Conservation (phyloP, 2,888 invertebrate species). For the Xestia sexstrigata region DNA sequence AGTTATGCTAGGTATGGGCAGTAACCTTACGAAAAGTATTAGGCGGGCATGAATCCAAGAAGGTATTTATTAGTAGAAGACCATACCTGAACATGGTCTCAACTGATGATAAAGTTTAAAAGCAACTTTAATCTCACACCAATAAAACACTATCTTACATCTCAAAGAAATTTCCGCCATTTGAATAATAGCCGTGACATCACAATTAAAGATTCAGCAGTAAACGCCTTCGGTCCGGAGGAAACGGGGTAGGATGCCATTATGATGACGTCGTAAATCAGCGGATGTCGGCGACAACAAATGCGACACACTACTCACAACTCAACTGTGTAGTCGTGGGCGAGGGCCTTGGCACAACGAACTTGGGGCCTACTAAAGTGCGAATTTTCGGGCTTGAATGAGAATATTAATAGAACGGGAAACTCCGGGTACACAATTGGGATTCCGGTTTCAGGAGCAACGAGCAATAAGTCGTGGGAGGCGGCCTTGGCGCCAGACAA, state of each 20-base stretch:
- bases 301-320: slow-evolving; percentile 74
- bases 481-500: neutral
- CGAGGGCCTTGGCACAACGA: slow-evolving; percentile 71
- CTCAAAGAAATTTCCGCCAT: slow-evolving; percentile 36
- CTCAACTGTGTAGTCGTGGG: slow-evolving; percentile 71
- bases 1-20: too few species aligned
- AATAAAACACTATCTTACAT: slow-evolving; percentile 10
- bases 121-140: neutral
- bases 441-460: neutral
- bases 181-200: slow-evolving; percentile 39
- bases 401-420: slow-evolving; percentile 14
- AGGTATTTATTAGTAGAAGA: too few species aligned
- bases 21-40: too few species aligned
- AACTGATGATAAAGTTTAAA: neutral
- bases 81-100: too few species aligned
- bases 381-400: slow-evolving; percentile 20
- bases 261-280: slow-evolving; percentile 79
- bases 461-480: neutral
- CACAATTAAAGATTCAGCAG: slow-evolving; percentile 76
- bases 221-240: slow-evolving; percentile 73
- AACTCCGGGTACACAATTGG: neutral
- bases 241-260: slow-evolving; percentile 81
- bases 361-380: slow-evolving; percentile 57
- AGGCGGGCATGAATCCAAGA: too few species aligned
- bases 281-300: slow-evolving; percentile 88